A percentile compares a stretch with the other conserved stretches of the same genome.
Evolutionary conservation across 2,888 invertebrate species (phyloP).

Genomic region (Gastracanthus pulcherrimus): DNA sequence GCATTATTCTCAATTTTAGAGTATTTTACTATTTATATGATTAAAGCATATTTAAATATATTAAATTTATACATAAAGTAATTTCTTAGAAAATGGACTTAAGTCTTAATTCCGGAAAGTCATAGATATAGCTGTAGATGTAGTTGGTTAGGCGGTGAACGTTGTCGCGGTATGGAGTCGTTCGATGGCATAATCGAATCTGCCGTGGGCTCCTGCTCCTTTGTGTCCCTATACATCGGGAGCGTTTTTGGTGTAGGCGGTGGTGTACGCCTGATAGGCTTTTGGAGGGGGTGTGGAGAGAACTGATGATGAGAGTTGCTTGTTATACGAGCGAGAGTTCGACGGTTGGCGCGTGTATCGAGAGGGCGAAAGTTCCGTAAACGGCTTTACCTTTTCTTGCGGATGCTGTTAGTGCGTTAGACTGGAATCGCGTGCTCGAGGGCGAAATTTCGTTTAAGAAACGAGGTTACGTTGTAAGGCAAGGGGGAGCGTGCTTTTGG

Average conservation of each 20-base stretch:
- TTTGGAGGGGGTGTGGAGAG: too few species aligned
- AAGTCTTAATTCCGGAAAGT: too few species aligned
- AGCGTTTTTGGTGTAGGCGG: background rate
- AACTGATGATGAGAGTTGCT: background rate
- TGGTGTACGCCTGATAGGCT: background rate
- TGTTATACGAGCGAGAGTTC: too few species aligned
- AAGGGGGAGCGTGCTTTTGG: too few species aligned
- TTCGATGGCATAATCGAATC: constrained; percentile 24
- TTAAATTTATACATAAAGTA: too few species aligned
- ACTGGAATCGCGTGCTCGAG: background rate
- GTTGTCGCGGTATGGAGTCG: background rate
- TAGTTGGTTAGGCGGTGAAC: too few species aligned
- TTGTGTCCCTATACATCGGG: background rate
- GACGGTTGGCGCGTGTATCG: background rate
- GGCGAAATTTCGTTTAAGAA: background rate
- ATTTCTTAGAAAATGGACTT: too few species aligned
- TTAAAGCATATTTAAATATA: too few species aligned
- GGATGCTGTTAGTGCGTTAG: background rate
- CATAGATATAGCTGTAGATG: too few species aligned
- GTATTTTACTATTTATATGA: too few species aligned
- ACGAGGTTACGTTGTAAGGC: background rate
- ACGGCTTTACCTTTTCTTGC: background rate
- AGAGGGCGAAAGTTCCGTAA: background rate
- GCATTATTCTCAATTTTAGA: too few species aligned
- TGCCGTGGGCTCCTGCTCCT: background rate